A percentile compares a stretch with the other conserved stretches of the same genome.
Conservation (phyloP, 2,797 vertebrate genomes). For the Tenualosa ilisha region DNA sequence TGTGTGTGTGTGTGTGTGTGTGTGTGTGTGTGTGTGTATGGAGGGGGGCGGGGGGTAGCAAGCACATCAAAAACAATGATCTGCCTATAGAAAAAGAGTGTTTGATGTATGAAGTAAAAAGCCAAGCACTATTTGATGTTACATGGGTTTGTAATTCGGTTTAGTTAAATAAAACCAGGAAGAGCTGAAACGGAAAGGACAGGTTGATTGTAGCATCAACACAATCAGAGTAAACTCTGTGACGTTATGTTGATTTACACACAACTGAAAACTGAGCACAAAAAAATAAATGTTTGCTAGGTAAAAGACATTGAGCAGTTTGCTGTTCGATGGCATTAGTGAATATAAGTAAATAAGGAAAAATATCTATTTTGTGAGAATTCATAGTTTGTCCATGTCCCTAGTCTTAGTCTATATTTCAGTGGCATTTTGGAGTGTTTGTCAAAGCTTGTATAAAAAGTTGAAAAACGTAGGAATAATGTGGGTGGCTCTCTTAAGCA, state of each 20-base stretch:
- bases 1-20: no score
- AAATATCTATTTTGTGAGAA: no score
- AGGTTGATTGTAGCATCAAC: neutral
- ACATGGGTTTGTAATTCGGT: neutral
- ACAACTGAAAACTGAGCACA: neutral
- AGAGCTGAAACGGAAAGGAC: neutral
- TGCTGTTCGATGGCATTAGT: neutral
- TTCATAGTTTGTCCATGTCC: neutral
- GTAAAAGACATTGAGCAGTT: neutral
- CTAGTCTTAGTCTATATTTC: neutral
- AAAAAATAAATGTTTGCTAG: no score
- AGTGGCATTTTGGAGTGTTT: neutral
- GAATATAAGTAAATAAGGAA: neutral
- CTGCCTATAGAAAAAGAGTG: slow-evolving; percentile 1
- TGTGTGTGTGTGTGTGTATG: no score
- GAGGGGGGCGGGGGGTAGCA: neutral
- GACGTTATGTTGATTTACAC: neutral
- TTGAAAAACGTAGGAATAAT: slow-evolving; percentile 37
- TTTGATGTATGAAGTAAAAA: slow-evolving; percentile 9
- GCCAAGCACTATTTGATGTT: neutral
- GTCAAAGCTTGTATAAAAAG: slow-evolving; percentile 41
- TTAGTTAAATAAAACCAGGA: neutral
- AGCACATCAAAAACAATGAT: slow-evolving; percentile 5
- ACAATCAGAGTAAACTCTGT: neutral
- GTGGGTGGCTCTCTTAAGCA: slow-evolving; percentile 44